These are phyloP conservation scores for Tokudaia tokunoshimensis DNA, from an alignment of 2,797 vertebrate species.

Conservation along the genomic window DNA sequence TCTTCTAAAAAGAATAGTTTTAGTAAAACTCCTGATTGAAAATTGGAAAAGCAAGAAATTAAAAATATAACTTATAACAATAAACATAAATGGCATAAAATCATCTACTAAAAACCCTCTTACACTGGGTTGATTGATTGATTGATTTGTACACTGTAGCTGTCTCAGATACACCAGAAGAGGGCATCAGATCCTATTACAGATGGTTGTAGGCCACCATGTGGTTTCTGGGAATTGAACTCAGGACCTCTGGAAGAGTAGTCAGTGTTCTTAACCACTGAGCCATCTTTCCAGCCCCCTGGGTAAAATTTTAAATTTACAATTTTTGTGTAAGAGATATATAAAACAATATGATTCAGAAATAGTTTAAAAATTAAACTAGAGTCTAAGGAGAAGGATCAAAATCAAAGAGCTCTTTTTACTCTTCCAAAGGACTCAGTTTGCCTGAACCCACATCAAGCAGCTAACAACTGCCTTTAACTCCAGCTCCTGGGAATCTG, in stretches of 20 bases:
- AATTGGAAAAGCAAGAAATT: not conserved
- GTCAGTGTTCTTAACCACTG: not conserved
- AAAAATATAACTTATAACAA: not conserved
- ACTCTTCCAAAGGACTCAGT: not conserved
- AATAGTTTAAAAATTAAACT: not conserved
- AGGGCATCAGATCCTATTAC: not conserved
- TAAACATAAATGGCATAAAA: not conserved
- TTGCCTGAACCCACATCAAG: not conserved
- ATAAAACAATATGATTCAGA: slow-evolving; percentile 5
- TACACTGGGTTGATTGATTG: not conserved
- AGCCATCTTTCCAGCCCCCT: not conserved
- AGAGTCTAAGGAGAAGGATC: not conserved
- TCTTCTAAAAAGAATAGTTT: not conserved
- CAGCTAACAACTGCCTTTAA: not conserved
- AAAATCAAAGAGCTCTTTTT: not conserved
- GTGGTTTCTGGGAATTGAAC: not conserved
- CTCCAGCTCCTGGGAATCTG: not conserved
- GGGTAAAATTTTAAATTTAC: not conserved
- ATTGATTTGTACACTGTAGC: not conserved
- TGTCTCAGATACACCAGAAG: not conserved
- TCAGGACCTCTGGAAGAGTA: not conserved
- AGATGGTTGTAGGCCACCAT: not conserved
- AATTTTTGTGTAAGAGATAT: not conserved
- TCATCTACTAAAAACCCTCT: not conserved
- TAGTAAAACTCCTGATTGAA: not conserved